Evolutionary conservation across 2,797 vertebrate species (phyloP).

Genomic region (Octomys mimax): DNA sequence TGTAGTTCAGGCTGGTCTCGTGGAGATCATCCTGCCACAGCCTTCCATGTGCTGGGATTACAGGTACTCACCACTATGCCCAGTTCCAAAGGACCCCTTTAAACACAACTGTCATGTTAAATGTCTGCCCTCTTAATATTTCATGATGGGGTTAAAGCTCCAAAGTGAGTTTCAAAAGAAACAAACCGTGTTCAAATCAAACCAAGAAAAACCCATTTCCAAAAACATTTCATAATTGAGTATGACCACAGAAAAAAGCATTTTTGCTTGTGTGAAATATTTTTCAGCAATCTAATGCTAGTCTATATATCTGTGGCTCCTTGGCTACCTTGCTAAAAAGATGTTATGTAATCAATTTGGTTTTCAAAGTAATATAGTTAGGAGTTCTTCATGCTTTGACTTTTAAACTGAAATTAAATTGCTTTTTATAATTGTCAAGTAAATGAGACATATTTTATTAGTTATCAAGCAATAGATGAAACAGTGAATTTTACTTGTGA

Average conservation of each 20-base stretch:
- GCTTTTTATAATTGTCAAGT: neutral
- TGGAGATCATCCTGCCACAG: too few relatives aligned
- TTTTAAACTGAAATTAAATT: conserved; percentile 15
- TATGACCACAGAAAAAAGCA: neutral
- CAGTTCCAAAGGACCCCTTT: neutral
- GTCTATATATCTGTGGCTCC: neutral
- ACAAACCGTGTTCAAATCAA: neutral
- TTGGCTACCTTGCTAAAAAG: neutral
- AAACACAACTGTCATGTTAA: neutral
- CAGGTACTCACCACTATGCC: neutral
- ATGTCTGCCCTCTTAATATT: neutral
- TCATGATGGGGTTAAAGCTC: neutral
- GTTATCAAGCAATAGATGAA: neutral
- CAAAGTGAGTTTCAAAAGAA: neutral
- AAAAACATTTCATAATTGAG: neutral
- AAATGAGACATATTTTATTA: neutral
- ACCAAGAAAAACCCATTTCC: neutral
- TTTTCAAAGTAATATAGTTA: neutral
- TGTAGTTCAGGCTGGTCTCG: neutral
- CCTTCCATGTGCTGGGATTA: neutral
- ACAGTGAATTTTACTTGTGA: neutral
- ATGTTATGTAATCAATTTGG: conserved; percentile 10
- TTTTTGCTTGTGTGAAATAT: neutral
- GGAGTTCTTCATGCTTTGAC: neutral
- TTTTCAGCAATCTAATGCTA: neutral